Base-by-base conservation (phyloP, 2,113 vertebrate species). In the Lasiurus borealis region DNA sequence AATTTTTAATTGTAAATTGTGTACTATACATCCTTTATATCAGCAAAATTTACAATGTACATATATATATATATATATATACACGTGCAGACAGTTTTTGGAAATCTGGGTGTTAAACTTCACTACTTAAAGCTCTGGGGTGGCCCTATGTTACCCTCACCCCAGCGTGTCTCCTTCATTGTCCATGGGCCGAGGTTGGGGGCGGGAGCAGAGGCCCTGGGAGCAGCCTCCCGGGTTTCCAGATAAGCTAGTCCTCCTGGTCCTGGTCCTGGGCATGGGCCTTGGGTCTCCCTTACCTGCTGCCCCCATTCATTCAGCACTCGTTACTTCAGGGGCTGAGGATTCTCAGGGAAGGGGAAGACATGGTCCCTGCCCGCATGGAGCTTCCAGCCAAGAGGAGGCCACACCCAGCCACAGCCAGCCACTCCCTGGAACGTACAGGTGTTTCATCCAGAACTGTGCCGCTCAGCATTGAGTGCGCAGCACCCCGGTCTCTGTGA, bases 1-100 rank as follows among this genome's bases (percentile, higher is more conserved):
- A 40, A 68, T 87, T 82, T 54, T 73, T 72, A 88, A 76, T 77
- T 90, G 10, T 85, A 88, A 78, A 64, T 36, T 93, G 6, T 25
- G 4, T 85, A 36, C 50, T 48, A 1, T 27, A 31, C 31, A 34
- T 64, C 29, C 62, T 85, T 68, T 52, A 54, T 50, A 27, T 77
- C 29, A 75, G 21, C 75, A 85, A 80, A 76, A 52, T 23, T 73
- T 69, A 46, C 36, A 44, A 50, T n/a, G 13, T 27, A 72, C 52
- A 23, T 36, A 11, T n/a, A 16, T 36, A 11, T n/a, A 16, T 12
- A 4, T 92, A 50, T 4, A 1, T 69, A 27, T 29, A 6, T 36
- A 11, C 29, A 14, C 27, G 72, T 59, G 27, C 13, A 59, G 21
- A 80, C 59, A 21, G 64, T 23, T 85, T 76, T 40, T 44, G 29